phyloP scores from a whole-genome alignment of 2,113 vertebrate species.

The Rhinopomastus cyanomelas region DNA sequence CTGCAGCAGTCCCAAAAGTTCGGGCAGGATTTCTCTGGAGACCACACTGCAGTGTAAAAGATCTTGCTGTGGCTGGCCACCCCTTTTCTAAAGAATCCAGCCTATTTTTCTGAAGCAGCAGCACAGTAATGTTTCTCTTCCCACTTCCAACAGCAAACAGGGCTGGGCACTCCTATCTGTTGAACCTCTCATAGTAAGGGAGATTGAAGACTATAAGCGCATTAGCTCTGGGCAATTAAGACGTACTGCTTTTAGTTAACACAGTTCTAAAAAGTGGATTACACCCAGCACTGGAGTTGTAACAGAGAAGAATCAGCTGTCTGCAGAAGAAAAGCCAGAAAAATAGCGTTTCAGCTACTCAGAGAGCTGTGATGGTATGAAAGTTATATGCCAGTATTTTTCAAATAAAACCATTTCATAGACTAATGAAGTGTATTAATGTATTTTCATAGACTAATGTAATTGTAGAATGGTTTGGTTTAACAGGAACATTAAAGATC shows the following conservation, averaged over 20 bases:
- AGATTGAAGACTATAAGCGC: neutral
- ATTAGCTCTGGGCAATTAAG: conserved; percentile 41
- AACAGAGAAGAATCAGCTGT: neutral
- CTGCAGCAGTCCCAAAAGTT: neutral
- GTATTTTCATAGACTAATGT: neutral
- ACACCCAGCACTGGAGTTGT: neutral
- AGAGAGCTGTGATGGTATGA: neutral
- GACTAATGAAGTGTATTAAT: too few species aligned
- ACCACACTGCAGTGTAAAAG: neutral
- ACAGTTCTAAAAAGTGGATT: neutral
- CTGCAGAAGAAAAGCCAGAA: neutral
- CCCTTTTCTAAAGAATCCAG: neutral
- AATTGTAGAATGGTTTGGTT: neutral
- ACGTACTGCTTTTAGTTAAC: neutral
- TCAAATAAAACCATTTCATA: neutral
- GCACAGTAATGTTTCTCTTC: neutral
- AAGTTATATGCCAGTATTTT: neutral
- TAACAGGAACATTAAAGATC: neutral
- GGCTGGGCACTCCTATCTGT: neutral
- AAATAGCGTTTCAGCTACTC: neutral
- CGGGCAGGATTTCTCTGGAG: neutral
- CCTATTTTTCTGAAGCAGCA: conserved; percentile 5
- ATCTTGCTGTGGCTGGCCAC: neutral
- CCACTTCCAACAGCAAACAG: neutral
- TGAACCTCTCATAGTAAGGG: neutral